Evolutionary conservation across 1,140 invertebrate species (phyloP).

Genomic region (Hyphantria cunea): DNA sequence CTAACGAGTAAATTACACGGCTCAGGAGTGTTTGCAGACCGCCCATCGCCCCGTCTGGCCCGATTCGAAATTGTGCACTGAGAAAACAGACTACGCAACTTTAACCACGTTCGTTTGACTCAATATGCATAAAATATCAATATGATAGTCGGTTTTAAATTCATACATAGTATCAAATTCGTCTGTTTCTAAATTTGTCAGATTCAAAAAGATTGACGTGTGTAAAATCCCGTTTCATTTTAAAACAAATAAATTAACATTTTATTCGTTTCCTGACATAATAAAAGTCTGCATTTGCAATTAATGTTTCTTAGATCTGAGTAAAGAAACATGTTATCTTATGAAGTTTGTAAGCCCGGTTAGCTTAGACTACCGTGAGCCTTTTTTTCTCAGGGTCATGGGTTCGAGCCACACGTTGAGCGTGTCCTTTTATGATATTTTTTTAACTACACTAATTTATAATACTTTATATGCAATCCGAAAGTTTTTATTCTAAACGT

Average conservation of each 20-base stretch:
- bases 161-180: no score
- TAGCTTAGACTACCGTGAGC: slow-evolving; percentile 92
- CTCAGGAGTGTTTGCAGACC: slow-evolving; percentile 51
- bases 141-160: no score
- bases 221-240: no score
- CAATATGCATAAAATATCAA: neutral
- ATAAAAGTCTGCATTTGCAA: no score
- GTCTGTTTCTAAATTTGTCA: no score
- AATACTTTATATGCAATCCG: no score
- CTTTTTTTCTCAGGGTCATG: slow-evolving; percentile 96
- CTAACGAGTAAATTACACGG: slow-evolving; percentile 56
- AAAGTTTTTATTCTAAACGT: no score
- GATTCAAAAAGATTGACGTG: no score
- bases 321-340: no score
- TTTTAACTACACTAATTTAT: slow-evolving; percentile 5
- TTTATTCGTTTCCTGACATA: no score
- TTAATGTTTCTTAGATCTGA: no score
- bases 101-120: slow-evolving; percentile 14
- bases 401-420: slow-evolving; percentile 88
- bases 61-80: slow-evolving; percentile 35
- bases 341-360: slow-evolving; percentile 46
- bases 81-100: slow-evolving; percentile 26
- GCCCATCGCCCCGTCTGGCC: slow-evolving; percentile 39
- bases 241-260: no score
- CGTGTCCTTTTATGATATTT: slow-evolving; percentile 43